Percentiles rank a stretch among this genome's conserved stretches.
phyloP scores from a whole-genome alignment of 2,888 invertebrate genomes.

The Spisula subtruncata region DNA sequence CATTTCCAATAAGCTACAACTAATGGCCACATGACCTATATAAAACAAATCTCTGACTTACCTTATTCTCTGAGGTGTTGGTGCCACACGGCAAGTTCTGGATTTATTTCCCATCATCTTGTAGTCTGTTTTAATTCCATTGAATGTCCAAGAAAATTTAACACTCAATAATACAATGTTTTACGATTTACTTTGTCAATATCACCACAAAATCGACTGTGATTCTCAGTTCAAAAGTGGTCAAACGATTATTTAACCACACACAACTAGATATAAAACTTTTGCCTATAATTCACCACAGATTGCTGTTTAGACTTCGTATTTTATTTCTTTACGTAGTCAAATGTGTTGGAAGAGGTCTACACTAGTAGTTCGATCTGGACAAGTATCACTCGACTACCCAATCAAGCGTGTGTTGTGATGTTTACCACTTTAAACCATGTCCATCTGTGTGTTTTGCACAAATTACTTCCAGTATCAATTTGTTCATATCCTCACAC shows the following conservation, averaged over 20 bases:
- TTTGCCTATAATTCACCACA: background rate
- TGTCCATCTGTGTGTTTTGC: background rate
- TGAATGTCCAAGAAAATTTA: background rate
- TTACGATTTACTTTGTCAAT: too few species aligned
- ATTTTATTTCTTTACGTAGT: background rate
- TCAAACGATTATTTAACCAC: too few species aligned
- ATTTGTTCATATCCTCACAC: background rate
- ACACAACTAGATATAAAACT: too few species aligned
- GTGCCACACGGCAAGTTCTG: background rate
- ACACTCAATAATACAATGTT: too few species aligned
- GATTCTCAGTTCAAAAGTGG: too few species aligned
- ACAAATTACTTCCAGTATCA: background rate
- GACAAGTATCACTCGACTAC: background rate
- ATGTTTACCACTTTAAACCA: background rate
- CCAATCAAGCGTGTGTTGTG: background rate
- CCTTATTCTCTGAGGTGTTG: background rate
- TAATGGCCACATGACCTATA: too few species aligned
- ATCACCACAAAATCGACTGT: too few species aligned
- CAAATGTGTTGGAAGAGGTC: background rate
- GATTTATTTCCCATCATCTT: constrained; percentile 16
- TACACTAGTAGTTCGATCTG: background rate
- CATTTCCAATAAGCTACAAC: too few species aligned
- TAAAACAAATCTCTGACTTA: background rate
- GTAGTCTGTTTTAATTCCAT: background rate
- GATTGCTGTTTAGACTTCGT: too few species aligned